Evolutionary conservation across 2,113 vertebrate species (phyloP), one percentile per base, ranked within the genome.

Genomic region (Daphoenositta chrysoptera): DNA sequence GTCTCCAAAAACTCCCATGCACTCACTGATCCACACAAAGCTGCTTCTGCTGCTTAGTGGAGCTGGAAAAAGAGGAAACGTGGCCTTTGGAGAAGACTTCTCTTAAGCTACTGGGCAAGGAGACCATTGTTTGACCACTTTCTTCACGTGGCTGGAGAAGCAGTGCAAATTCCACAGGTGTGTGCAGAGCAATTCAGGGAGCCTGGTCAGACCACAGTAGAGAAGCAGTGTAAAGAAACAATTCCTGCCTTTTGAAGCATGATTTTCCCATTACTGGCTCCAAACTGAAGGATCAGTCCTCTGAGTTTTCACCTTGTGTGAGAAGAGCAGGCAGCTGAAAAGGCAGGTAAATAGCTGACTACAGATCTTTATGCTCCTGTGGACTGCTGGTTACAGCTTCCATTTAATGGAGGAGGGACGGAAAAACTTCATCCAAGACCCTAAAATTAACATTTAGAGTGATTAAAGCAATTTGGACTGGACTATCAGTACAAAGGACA

Each of bases 21-120:
- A 73, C 37, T 51, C 28, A 47, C 28, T 64, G 27, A 89, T 87
- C 6, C 3, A 90, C 30, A 20, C n/a, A 77, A 58, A 78, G 56
- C 45, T 81, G 53, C 45, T 72, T 42, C 40, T 90, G 70, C 37
- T 69, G 45, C 54, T 80, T 77, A 40, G 17, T 39, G 23, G 22
- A 44, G 37, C 51, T 76, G 57, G 48, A 60, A 87, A 82, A 95
- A 76, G 44, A 76, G 54, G 48, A 91, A 68, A 76, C 31, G 15
- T 15, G 63, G 48, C 53, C 58, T 92, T 91, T 85, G 48, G 82
- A 80, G 69, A 79, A 92, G 27, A 60, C 13, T 63, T 64, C 70
- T 83, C n/a, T 37, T n/a, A 72, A 63, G 75, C 37, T 56, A 47
- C 8, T 9, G 13, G 33, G 30, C 51, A 71, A 13, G 9, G 39